Conservation (phyloP, 1,140 invertebrate genomes). For the Philotrypesis tridentata region DNA sequence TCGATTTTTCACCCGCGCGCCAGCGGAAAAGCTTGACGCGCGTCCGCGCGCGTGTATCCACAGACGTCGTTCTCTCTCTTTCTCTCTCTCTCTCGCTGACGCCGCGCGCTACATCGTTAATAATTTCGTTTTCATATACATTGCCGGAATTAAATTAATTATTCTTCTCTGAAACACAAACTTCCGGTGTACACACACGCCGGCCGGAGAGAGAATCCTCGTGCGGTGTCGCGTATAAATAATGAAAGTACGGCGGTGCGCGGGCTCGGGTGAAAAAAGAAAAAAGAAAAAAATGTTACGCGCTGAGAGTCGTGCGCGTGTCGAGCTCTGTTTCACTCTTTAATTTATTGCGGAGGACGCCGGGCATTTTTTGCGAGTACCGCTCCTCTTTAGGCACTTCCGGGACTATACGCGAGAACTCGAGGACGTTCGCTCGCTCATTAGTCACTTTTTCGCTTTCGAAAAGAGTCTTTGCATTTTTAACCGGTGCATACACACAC, state of each 20-base stretch:
- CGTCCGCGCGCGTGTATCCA: no score
- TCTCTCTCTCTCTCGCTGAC: no score
- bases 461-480: not conserved
- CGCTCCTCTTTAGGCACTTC: conserved; percentile 19
- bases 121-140: not conserved
- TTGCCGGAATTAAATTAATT: conserved; percentile 2
- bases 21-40: no score
- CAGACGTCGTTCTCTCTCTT: no score
- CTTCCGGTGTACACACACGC: not conserved
- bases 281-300: not conserved
- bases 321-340: conserved; percentile 23
- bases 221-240: conserved; percentile 7
- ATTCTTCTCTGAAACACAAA: not conserved
- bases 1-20: no score
- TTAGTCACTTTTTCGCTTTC: conserved; percentile 19
- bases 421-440: not conserved
- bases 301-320: not conserved
- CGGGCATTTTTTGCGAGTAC: conserved; percentile 7
- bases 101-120: not conserved
- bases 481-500: not conserved
- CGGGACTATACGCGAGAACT: conserved; percentile 8
- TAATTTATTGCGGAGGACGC: conserved; percentile 21
- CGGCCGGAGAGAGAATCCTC: not conserved
- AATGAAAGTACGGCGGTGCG: conserved; percentile 19
- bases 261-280: not conserved